Conservation (phyloP, 2,113 vertebrate genomes). For the Leiothrix lutea region DNA sequence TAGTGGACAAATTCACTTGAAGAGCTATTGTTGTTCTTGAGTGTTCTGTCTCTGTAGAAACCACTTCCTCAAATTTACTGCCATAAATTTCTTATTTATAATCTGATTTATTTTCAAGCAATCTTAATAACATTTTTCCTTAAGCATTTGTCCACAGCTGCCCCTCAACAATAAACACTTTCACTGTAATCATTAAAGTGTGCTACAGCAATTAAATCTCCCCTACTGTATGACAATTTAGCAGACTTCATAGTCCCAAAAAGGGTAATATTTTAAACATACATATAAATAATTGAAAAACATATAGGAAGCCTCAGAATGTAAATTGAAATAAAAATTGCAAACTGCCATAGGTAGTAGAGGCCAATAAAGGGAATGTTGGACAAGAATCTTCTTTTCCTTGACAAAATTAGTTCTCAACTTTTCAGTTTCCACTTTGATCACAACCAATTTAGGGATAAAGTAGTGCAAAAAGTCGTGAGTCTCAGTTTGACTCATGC, state of each 20-base stretch:
- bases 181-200: not conserved
- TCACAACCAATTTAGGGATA: not conserved
- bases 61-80: not conserved
- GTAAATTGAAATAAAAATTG: not conserved
- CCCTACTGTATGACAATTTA: not conserved
- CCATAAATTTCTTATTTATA: not conserved
- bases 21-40: not conserved
- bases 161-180: not conserved
- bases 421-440: not conserved
- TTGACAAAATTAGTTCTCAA: not conserved
- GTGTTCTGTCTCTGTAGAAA: not conserved
- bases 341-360: not conserved
- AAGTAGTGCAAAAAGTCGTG: not conserved
- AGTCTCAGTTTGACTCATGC: not conserved
- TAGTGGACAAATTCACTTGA: slow-evolving; percentile 6
- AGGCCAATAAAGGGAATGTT: not conserved
- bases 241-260: not conserved
- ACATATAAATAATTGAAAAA: not conserved
- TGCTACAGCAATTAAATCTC: not conserved
- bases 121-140: not conserved
- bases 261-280: not conserved
- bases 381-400: not conserved
- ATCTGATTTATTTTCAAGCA: slow-evolving; percentile 24
- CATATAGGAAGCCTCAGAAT: not conserved
- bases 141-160: not conserved